Base-by-base conservation (phyloP, 2,113 vertebrate species). In the Datnioides undecimradiatus region DNA sequence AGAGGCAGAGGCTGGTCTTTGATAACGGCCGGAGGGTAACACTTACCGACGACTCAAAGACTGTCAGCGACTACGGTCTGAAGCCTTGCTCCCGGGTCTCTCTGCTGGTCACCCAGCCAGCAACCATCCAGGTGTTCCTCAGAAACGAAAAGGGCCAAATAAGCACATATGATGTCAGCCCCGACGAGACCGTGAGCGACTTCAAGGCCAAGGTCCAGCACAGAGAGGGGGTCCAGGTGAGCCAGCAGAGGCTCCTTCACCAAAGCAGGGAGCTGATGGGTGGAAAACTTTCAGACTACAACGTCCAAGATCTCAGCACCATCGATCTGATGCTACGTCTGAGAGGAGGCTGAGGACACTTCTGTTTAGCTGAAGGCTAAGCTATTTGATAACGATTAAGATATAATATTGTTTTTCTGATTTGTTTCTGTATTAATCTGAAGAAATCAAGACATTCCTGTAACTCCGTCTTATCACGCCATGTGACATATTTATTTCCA, bases 211-310 rank as follows among this genome's bases (percentile, higher is more conserved):
- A 54, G 54, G 90, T 95, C 0, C 8, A 71, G 29, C 2, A 0
- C 0, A 75, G 82, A 67, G 90, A 94, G 58, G 1, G 52, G 0
- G 76, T 91, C 1, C 19, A 64, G 0, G 80, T 21, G 58, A 74
- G 55, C 64, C 93, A 95, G 77, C 92, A 93, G 91, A 87, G 83
- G 38, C 91, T 95, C 45, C 57, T 90, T n/a, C 76, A 82, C 1
- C 19, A 84, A 2, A 43, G 91, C 46, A 62, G 0, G 1, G 62
- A 91, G 83, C 83, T 95, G 87, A 43, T 31, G 0, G 6, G 1
- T 1, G 83, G 25, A 0, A 84, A 6, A 19, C 85, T 94, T 25
- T 25, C 79, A 0, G 86, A 94, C 74, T 95, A 95, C 68, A 14
- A 4, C 0, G 87, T 95, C 8, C 0, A 0, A 3, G 31, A 64